A percentile compares a stretch with the other conserved stretches of the same genome.
Evolutionary conservation across 2,888 invertebrate species (phyloP).

Genomic region (Caenorhabditis sp.): DNA sequence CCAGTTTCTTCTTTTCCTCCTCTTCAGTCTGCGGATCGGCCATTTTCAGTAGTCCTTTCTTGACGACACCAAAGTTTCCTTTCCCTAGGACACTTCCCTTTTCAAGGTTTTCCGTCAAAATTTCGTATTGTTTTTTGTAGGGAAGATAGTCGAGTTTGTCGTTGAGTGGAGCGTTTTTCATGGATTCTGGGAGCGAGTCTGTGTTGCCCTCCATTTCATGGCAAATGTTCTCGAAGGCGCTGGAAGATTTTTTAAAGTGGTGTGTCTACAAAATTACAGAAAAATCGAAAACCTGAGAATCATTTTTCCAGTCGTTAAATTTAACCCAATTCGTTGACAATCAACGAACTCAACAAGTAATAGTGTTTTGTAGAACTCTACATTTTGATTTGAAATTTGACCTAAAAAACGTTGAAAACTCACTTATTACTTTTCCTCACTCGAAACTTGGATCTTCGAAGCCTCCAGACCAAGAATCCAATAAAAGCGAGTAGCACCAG

Average conservation of each 20-base stretch:
- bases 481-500: conserved; percentile 19
- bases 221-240: conserved; percentile 63
- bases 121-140: conserved; percentile 63
- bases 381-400: no score
- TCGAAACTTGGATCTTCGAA: conserved; percentile 6
- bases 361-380: no score
- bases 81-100: conserved; percentile 63
- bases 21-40: conserved; percentile 51
- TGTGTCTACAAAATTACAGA: no score
- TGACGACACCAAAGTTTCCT: conserved; percentile 72
- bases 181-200: conserved; percentile 33
- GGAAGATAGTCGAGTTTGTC: conserved; percentile 61
- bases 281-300: no score
- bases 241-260: no score
- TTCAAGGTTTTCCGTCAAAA: conserved; percentile 57
- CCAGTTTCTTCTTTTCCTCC: conserved; percentile 51
- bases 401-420: neutral
- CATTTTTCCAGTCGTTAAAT: no score
- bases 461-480: conserved; percentile 28
- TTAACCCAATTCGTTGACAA: no score
- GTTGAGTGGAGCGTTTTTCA: conserved; percentile 62
- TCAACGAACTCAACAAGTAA: no score
- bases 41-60: conserved; percentile 64
- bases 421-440: neutral
- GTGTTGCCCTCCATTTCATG: conserved; percentile 60